phyloP scores from a whole-genome alignment of 2,113 vertebrate species.

The Crotalus tigris region DNA sequence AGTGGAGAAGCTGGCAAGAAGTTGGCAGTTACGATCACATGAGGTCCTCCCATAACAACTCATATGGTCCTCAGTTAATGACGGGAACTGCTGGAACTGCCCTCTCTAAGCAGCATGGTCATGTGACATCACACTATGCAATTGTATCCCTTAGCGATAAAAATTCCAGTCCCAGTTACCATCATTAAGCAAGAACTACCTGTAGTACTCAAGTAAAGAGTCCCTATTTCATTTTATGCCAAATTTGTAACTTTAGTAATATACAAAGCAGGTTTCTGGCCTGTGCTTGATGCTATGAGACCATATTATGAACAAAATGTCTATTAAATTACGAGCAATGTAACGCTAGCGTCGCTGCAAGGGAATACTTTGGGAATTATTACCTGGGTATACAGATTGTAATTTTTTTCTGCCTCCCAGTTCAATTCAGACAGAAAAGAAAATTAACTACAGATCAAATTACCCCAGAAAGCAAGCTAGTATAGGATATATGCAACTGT shows the following conservation, averaged over 20 bases:
- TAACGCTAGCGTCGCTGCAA: neutral
- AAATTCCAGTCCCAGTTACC: neutral
- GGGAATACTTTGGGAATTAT: neutral
- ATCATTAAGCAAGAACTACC: neutral
- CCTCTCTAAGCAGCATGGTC: neutral
- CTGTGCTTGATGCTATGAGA: neutral
- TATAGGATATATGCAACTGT: neutral
- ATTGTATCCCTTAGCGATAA: neutral
- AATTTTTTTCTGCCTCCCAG: neutral
- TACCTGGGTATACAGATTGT: neutral
- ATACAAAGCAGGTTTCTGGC: neutral
- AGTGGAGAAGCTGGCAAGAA: neutral
- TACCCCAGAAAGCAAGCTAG: neutral
- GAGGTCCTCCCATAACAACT: neutral
- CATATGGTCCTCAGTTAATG: neutral
- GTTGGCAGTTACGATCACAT: neutral
- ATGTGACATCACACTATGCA: neutral
- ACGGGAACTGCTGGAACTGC: neutral
- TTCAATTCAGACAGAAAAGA: neutral
- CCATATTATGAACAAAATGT: neutral
- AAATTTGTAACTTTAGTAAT: neutral
- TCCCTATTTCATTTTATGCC: neutral
- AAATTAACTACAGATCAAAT: neutral
- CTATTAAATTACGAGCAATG: neutral
- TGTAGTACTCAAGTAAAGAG: neutral